Evolutionary conservation across 2,888 invertebrate species (phyloP).

Genomic region (Drosophila diplacantha): DNA sequence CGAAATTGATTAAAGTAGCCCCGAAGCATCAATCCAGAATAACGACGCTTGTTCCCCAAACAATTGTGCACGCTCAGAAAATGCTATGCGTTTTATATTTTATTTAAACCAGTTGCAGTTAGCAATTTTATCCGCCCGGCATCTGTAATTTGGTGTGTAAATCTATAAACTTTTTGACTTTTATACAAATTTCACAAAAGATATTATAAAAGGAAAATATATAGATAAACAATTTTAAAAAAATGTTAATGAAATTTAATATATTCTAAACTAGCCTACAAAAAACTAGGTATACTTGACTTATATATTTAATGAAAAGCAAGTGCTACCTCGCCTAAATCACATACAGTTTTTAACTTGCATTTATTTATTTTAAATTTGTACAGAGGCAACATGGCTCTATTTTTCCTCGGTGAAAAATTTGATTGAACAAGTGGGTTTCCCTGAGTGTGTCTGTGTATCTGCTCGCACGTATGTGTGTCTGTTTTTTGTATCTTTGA

Average conservation of each 20-base stretch:
- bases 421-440: conserved; percentile 24
- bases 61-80: conserved; percentile 38
- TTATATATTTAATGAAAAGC: not conserved
- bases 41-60: conserved; percentile 53
- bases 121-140: not conserved
- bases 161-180: no score
- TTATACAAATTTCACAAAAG: no score
- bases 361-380: not conserved
- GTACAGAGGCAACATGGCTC: not conserved
- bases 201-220: no score
- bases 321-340: not conserved
- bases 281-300: not conserved
- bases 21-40: conserved; percentile 20
- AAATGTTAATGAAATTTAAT: not conserved
- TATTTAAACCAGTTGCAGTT: no score
- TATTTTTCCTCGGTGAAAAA: not conserved
- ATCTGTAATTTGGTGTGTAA: not conserved
- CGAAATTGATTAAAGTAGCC: conserved; percentile 65
- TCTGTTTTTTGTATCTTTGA: conserved; percentile 62
- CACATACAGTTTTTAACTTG: not conserved
- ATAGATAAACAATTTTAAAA: not conserved
- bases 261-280: not conserved
- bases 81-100: not conserved
- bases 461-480: conserved; percentile 26
- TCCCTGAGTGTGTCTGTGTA: conserved; percentile 16